Evolutionary conservation across 2,113 vertebrate genomes (phyloP), one percentile per base, ranked within the genome.

Genomic region (Litocranius walleri): DNA sequence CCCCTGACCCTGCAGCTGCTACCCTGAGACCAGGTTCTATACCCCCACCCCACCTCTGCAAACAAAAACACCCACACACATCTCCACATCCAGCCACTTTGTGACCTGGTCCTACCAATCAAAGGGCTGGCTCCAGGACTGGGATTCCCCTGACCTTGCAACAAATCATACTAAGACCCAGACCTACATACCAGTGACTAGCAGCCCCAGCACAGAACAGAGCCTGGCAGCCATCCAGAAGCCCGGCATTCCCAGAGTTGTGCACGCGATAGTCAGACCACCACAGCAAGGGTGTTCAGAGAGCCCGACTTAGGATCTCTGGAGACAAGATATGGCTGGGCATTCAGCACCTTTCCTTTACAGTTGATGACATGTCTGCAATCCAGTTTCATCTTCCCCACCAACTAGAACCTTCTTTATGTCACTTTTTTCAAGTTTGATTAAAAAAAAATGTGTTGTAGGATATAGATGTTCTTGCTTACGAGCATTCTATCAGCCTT

Each of bases 401-500:
- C 40, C 95, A 71, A 95, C 61, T 50, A 92, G 95, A 96, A 90
- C 54, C 80, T 88, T 91, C 78, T 94, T 92, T 62, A 50, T 64
- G 94, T 61, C 43, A 82, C 67, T 40, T 33, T 81, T 96, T 77
- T 82, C 64, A 92, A 62, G 78, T 88, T 90, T 74, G 40, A 74
- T 95, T 91, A 83, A 85, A 92, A 96, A 97, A 67, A 40, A 71
- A 12, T 93, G 62, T 95, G 81, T 92, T 94, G 15, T 89, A 81
- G 59, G 48, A 96, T 94, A 94, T 95, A 97, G 95, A 97, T 98
- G 52, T 98, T 98, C 98, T 98, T 96, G 97, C 96, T 98, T 97
- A 97, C 16, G 81, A 83, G 90, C 91, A 97, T 33, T 74, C 93
- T 98, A 83, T 50, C 59, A 91, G 95, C 95, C 91, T 98, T 82